Evolutionary conservation across 2,797 vertebrate species (phyloP), one percentile per base, ranked within the genome.

Genomic region (Columba guinea): DNA sequence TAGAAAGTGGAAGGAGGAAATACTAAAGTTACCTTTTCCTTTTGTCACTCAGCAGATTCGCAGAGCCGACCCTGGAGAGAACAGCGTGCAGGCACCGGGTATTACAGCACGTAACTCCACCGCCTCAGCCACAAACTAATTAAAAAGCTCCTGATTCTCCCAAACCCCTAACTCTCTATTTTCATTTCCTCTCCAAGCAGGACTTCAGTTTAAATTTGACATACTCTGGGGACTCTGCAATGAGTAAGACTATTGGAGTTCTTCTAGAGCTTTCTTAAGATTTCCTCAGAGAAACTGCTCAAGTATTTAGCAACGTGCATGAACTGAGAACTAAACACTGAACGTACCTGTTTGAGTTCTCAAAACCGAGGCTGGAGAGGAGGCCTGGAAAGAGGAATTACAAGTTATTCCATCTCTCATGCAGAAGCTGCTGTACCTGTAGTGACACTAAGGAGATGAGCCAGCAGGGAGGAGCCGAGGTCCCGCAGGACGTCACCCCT

Each of bases 171-270:
- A 48, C 48, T 56, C 55, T 89, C 79, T 73, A 24, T 88, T 96
- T 94, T 91, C 51, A 86, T 88, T 94, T 96, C 91, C 69, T 95
- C 65, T 89, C 73, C 73, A 89, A 87, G 78, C 65, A 96, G 76
- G 79, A 73, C 55, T 64, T 89, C 58, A 86, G 84, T 90, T 92
- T 89, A 83, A 85, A 75, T 85, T 65, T 55, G 46, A 78, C 53
- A 44, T 59, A 71, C 71, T 94, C 52, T 44, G 69, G 79, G 91
- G 64, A 62, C 18, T 83, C 65, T 7, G 7, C 49, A 87, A 87
- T 83, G 81, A 94, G 62, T 85, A 87, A 75, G 49, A 71, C 32
- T 83, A 37, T 94, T 92, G 75, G 74, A 94, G 67, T 89, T 84
- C 27, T 93, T 93, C 79, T 88, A 41, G 79, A 84, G 56, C 19